Percentiles rank a stretch among this genome's conserved stretches.
phyloP scores from a whole-genome alignment of 2,113 vertebrate genomes.

The Leptocoma aspasia region DNA sequence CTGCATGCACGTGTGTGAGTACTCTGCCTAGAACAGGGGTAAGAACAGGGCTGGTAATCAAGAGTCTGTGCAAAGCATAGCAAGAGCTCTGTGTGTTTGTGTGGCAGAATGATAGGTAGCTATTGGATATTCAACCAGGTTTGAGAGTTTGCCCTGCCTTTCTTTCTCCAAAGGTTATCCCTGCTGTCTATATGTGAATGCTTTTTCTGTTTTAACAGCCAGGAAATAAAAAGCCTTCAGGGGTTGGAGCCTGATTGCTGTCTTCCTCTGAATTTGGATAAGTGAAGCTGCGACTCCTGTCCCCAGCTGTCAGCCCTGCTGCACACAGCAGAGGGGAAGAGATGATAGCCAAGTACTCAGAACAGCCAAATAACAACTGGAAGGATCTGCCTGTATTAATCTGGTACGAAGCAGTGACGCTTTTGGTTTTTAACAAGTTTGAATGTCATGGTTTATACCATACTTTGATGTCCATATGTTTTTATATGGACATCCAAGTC shows the following conservation, averaged over 20 bases:
- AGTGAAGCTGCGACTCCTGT: background rate
- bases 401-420: rapidly evolving
- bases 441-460: background rate
- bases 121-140: background rate
- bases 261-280: background rate
- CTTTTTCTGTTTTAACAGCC: background rate
- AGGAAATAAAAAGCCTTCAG: background rate
- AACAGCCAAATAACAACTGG: background rate
- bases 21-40: background rate
- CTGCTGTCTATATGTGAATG: background rate
- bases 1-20: background rate
- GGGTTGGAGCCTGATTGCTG: background rate
- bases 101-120: background rate
- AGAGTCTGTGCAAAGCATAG: background rate
- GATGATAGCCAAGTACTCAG: background rate
- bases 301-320: background rate
- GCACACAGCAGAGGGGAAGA: background rate
- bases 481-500: background rate
- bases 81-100: background rate
- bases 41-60: background rate
- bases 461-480: background rate
- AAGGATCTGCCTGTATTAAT: background rate
- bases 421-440: background rate
- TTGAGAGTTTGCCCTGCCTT: background rate
- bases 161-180: background rate